Percentiles rank a stretch among this genome's conserved stretches.
Evolutionary conservation across 2,113 vertebrate genomes (phyloP).

Genomic region (Tupaia tana): DNA sequence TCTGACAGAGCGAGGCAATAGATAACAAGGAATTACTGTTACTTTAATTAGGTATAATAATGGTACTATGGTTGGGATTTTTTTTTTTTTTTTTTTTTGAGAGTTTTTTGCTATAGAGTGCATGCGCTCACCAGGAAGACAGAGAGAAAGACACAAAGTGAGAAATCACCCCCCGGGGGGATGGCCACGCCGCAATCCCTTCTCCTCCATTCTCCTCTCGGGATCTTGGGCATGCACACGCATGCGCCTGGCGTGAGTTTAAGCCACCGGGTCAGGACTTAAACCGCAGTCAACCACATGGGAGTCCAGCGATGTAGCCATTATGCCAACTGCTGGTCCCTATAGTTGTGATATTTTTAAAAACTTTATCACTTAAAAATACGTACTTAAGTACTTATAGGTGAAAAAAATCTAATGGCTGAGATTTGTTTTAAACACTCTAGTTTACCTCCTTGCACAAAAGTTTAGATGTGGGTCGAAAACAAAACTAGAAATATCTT

Average conservation of each 20-base stretch:
- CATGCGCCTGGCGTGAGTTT: no score
- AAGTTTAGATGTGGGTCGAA: background rate
- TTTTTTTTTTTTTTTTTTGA: background rate
- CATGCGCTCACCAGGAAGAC: no score
- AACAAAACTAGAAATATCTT: background rate
- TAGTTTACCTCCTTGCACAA: background rate
- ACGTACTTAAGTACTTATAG: background rate
- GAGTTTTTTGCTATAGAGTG: no score
- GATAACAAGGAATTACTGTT: background rate
- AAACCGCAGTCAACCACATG: no score
- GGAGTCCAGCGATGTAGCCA: no score
- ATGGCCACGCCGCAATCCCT: no score
- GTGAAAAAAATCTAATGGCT: conserved; percentile 8
- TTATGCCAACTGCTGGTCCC: no score
- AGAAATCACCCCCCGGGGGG: no score
- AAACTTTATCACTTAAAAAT: conserved; percentile 24
- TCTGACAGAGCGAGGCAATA: background rate
- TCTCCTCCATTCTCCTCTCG: no score
- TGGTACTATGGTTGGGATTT: background rate
- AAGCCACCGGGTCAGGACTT: no score
- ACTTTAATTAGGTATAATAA: conserved; percentile 35
- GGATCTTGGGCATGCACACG: no score
- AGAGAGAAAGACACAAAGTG: no score
- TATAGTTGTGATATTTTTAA: background rate
- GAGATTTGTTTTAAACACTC: conserved; percentile 36